phyloP scores from a whole-genome alignment of 2,888 invertebrate genomes.

The Drosophila rubida region DNA sequence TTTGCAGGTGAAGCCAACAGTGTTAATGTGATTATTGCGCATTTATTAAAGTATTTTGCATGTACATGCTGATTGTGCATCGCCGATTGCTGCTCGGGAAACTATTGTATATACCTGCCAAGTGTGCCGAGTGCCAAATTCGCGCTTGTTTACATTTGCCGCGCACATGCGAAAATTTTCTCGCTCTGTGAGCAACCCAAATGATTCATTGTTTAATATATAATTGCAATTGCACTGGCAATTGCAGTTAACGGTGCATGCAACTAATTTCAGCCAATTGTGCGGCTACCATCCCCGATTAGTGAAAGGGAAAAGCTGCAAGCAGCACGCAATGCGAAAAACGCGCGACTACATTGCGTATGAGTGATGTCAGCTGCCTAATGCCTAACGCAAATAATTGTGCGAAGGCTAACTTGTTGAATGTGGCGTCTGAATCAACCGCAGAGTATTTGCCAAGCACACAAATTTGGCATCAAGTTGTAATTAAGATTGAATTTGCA shows the following conservation, averaged over 20 bases:
- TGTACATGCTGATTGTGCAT: slow-evolving; percentile 25
- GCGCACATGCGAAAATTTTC: not conserved
- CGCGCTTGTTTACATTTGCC: slow-evolving; percentile 54
- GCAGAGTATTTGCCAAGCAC: not conserved
- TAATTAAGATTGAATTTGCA: slow-evolving; percentile 26
- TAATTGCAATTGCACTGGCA: slow-evolving; percentile 22
- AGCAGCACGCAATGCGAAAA: not conserved
- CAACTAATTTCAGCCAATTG: slow-evolving; percentile 47
- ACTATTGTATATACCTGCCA: slow-evolving; percentile 17
- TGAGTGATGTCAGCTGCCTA: slow-evolving; percentile 41
- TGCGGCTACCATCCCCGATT: slow-evolving; percentile 3
- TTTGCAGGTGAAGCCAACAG: slow-evolving; percentile 14
- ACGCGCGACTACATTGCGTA: slow-evolving; percentile 32
- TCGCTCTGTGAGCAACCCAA: slow-evolving; percentile 8
- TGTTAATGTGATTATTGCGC: slow-evolving; percentile 62
- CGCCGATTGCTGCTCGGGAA: slow-evolving; percentile 3
- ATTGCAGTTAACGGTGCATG: slow-evolving; percentile 28
- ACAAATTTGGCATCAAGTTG: not conserved
- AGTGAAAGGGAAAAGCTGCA: slow-evolving; percentile 34
- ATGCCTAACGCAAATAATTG: slow-evolving; percentile 5
- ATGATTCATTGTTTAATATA: slow-evolving; percentile 47
- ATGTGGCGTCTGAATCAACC: not conserved
- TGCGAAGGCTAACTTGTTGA: slow-evolving; percentile 37
- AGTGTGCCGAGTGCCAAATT: slow-evolving; percentile 65
- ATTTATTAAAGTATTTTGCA: slow-evolving; percentile 49